phyloP scores from a whole-genome alignment of 2,113 vertebrate species.

The Muntiacus reevesi region DNA sequence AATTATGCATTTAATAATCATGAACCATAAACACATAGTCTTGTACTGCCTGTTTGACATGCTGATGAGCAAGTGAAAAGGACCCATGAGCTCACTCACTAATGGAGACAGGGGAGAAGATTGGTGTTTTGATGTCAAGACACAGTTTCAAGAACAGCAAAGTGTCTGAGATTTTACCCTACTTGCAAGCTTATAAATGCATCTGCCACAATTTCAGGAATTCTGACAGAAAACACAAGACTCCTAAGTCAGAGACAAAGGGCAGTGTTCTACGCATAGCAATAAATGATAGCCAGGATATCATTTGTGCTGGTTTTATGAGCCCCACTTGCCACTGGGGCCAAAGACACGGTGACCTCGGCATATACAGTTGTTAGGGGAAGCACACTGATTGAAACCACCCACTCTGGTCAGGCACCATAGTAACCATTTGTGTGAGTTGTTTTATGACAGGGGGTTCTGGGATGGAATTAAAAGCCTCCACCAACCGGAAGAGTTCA shows the following conservation, averaged over 20 bases:
- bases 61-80: not conserved
- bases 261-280: not conserved
- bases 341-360: not conserved
- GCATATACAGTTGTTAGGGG: not conserved
- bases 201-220: not conserved
- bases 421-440: not conserved
- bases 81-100: not conserved
- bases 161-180: not conserved
- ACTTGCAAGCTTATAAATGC: not conserved
- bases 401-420: not conserved
- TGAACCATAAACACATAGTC: not conserved
- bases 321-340: not conserved
- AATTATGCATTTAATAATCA: not conserved
- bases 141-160: not conserved
- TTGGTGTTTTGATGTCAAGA: not conserved
- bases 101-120: not conserved
- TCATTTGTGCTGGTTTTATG: not conserved
- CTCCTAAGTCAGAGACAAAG: not conserved
- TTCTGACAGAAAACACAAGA: not conserved
- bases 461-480: not conserved
- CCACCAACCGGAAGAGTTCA: accelerated
- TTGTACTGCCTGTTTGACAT: not conserved
- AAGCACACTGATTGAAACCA: not conserved
- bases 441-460: not conserved
- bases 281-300: not conserved